Evolutionary conservation across 2,797 vertebrate genomes (phyloP).

Genomic region (Aplochiton taeniatus): DNA sequence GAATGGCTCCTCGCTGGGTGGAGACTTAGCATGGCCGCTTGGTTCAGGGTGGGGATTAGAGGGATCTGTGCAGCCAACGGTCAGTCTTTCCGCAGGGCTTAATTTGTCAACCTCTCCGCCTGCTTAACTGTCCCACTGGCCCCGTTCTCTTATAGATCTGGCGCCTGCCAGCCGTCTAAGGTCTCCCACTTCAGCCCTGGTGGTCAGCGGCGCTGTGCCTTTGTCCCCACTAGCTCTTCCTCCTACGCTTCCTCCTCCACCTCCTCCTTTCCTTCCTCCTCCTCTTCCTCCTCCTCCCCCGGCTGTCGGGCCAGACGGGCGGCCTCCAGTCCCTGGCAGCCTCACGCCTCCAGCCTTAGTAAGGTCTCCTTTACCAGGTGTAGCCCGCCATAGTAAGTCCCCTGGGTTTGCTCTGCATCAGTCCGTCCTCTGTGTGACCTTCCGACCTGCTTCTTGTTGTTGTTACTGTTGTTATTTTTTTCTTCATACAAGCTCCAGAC

Average conservation of each 20-base stretch:
- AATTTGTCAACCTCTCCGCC: conserved; percentile 38
- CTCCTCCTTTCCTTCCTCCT: conserved; percentile 48
- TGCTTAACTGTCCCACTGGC: conserved; percentile 54
- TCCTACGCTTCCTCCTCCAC: conserved; percentile 66
- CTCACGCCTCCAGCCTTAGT: conserved; percentile 71
- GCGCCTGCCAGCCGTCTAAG: conserved; percentile 50
- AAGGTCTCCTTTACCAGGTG: conserved; percentile 72
- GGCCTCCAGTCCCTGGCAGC: conserved; percentile 66
- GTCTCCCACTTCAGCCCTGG: conserved; percentile 66
- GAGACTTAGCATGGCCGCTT: conserved; percentile 19
- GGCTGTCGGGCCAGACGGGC: conserved; percentile 65
- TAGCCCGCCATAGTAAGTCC: conserved; percentile 82
- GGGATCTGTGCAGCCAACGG: conserved; percentile 37
- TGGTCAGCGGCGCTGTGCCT: conserved; percentile 57
- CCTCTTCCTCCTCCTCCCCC: conserved; percentile 39
- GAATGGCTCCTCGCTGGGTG: background rate
- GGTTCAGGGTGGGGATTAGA: conserved; percentile 42
- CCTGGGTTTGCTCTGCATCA: conserved; percentile 36
- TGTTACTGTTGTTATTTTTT: conserved; percentile 35
- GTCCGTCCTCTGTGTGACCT: conserved; percentile 47
- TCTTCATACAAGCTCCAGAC: conserved; percentile 59
- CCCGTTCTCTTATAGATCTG: conserved; percentile 73
- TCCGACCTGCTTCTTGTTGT: conserved; percentile 55
- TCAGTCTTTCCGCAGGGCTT: conserved; percentile 40
- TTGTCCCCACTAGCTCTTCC: conserved; percentile 66